Conservation (phyloP, 23 tunicate genomes). For the Pegea sp. region DNA sequence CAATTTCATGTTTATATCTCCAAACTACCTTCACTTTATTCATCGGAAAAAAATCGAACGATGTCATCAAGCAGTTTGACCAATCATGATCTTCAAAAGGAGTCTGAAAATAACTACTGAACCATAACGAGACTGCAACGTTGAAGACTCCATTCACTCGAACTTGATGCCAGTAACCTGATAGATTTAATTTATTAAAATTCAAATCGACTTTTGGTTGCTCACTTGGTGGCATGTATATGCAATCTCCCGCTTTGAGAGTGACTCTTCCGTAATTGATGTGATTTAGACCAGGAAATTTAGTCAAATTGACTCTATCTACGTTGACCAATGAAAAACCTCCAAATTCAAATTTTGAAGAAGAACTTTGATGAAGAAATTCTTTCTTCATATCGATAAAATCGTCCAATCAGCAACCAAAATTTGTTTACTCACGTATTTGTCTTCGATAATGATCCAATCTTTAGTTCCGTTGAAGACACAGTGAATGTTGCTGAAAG, state of each 20-base stretch:
- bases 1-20: conserved; percentile 14
- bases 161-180: conserved; percentile 58
- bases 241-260: conserved; percentile 26
- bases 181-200: not conserved
- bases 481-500: conserved; percentile 46
- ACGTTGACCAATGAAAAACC: conserved; percentile 20
- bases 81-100: conserved; percentile 8
- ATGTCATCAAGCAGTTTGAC: conserved; percentile 5
- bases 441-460: conserved; percentile 19
- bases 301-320: conserved; percentile 11
- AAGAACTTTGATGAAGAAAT: conserved; percentile 8
- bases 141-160: conserved; percentile 42
- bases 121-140: conserved; percentile 52
- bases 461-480: conserved; percentile 52
- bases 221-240: conserved; percentile 36
- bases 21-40: conserved; percentile 19
- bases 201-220: not conserved
- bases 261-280: conserved; percentile 13
- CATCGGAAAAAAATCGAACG: conserved; percentile 13
- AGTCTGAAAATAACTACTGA: conserved; percentile 4
- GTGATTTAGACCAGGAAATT: conserved; percentile 6
- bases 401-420: too few relatives aligned
- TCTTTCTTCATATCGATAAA: conserved; percentile 8
- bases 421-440: conserved; percentile 9
- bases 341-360: conserved; percentile 27